Conservation (phyloP, 2,888 invertebrate genomes). For the Leucophenga maculata region DNA sequence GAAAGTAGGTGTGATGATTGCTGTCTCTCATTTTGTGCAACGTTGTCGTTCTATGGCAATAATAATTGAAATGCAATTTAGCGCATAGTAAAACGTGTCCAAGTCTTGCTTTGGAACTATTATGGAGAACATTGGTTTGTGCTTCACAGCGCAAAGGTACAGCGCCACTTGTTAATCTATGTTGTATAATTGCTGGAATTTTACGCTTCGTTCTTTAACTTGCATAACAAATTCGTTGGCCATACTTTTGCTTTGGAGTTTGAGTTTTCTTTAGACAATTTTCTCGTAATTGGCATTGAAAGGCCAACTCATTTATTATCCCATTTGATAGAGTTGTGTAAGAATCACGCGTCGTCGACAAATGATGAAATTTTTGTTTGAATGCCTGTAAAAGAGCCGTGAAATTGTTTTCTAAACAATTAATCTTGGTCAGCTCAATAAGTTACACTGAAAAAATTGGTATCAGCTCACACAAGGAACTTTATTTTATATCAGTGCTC, state of each 20-base stretch:
- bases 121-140: no score
- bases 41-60: conserved; percentile 51
- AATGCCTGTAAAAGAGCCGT: not conserved
- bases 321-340: not conserved
- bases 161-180: conserved; percentile 48
- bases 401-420: conserved; percentile 3
- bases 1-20: conserved; percentile 63
- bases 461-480: no score
- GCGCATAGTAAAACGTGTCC: not conserved
- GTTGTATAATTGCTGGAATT: conserved; percentile 52
- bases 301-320: conserved; percentile 8
- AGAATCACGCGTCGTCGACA: not conserved
- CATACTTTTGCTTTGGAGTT: not conserved
- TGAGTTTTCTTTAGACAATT: not conserved
- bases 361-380: conserved; percentile 13
- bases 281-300: conserved; percentile 3
- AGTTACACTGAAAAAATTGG: no score
- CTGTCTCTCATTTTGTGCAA: conserved; percentile 33
- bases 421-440: conserved; percentile 4
- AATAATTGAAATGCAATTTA: conserved; percentile 62
- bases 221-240: conserved; percentile 6
- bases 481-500: no score
- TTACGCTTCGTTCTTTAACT: conserved; percentile 33
- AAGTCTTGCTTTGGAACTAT: no score
- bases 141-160: not conserved